phyloP scores from a whole-genome alignment of 1,140 invertebrate genomes.

The Drosophila obscura region DNA sequence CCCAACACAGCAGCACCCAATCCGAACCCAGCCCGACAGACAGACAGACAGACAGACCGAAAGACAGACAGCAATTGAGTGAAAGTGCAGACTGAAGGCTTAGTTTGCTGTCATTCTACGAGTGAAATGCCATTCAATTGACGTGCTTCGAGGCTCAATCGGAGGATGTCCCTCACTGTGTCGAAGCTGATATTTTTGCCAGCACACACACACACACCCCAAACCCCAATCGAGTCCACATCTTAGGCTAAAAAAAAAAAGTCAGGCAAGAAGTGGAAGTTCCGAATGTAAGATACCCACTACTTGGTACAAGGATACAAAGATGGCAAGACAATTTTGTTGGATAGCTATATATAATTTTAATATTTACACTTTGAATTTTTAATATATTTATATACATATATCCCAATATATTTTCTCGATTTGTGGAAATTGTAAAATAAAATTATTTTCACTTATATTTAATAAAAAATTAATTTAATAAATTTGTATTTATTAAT shows the following conservation, averaged over 20 bases:
- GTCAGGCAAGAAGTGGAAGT: slow-evolving; percentile 1
- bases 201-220: slow-evolving; percentile 21
- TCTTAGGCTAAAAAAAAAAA: slow-evolving; percentile 15
- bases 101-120: slow-evolving; percentile 69
- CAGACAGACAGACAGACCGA: too few species aligned
- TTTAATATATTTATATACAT: too few species aligned
- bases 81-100: slow-evolving; percentile 68
- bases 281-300: too few species aligned
- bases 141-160: slow-evolving; percentile 42
- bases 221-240: slow-evolving; percentile 1
- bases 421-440: too few species aligned
- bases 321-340: too few species aligned
- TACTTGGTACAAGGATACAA: too few species aligned
- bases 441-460: too few species aligned
- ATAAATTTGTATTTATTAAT: too few species aligned
- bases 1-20: neutral
- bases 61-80: slow-evolving; percentile 43
- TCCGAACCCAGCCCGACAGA: neutral
- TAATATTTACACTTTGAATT: too few species aligned
- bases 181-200: neutral
- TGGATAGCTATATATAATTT: too few species aligned
- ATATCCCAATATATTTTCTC: too few species aligned
- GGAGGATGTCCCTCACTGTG: slow-evolving; percentile 30
- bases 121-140: slow-evolving; percentile 78
- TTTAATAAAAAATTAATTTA: too few species aligned